A percentile compares a stretch with the other conserved stretches of the same genome.
These are phyloP conservation scores for Bombyx mandarina DNA, from an alignment of 1,140 invertebrate genomes.

Conservation along the genomic window DNA sequence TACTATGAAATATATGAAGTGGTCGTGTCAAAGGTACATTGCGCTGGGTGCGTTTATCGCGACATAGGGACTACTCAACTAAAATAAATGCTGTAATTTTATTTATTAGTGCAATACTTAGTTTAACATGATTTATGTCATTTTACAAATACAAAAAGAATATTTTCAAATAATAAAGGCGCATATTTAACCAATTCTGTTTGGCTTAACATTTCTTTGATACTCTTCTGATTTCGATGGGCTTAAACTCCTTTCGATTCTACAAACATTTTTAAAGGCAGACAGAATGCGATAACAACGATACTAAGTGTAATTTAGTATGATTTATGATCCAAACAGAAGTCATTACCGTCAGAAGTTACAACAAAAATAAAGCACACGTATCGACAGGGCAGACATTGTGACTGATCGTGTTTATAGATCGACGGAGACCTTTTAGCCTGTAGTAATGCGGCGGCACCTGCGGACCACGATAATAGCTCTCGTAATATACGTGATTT, in stretches of 20 bases:
- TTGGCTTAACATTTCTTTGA: too few relatives aligned
- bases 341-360: too few relatives aligned
- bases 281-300: too few relatives aligned
- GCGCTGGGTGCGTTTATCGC: conserved; percentile 1
- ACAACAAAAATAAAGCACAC: too few relatives aligned
- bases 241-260: too few relatives aligned
- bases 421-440: conserved; percentile 37
- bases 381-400: conserved; percentile 18
- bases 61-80: not conserved
- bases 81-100: not conserved
- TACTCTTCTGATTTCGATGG: too few relatives aligned
- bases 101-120: not conserved
- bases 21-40: not conserved
- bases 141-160: not conserved
- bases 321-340: too few relatives aligned
- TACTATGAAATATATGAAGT: conserved; percentile 43
- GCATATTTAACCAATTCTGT: too few relatives aligned
- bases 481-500: conserved; percentile 53
- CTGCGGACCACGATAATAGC: conserved; percentile 40
- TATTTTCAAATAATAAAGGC: not conserved
- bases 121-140: too few relatives aligned
- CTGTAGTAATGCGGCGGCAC: conserved; percentile 30
- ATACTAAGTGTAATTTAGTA: too few relatives aligned
- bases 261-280: too few relatives aligned
- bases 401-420: conserved; percentile 25